Percentiles rank a stretch among this genome's conserved stretches.
Evolutionary conservation across 2,113 vertebrate genomes (phyloP).

Genomic region (Hucho hucho): DNA sequence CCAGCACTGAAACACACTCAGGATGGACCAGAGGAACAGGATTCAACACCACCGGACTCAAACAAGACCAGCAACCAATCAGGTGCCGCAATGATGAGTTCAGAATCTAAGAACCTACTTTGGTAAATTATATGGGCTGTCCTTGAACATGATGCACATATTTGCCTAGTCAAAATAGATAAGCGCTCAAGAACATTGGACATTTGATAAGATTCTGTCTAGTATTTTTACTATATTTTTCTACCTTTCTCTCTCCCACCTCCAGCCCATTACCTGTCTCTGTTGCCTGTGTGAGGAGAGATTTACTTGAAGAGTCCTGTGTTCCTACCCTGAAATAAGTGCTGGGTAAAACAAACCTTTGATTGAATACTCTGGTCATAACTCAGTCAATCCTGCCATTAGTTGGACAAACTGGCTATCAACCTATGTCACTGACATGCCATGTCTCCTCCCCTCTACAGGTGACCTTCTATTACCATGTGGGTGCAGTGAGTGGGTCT

Average conservation of each 20-base stretch:
- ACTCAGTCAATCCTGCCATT: neutral
- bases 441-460: constrained; percentile 50
- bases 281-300: constrained; percentile 55
- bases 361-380: no score
- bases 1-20: constrained; percentile 44
- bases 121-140: neutral
- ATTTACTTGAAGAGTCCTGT: constrained; percentile 72
- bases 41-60: constrained; percentile 41
- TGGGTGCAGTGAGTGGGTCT: constrained; percentile 54
- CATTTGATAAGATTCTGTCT: neutral
- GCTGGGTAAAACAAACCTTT: constrained; percentile 74
- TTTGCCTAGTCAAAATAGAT: neutral
- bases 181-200: neutral
- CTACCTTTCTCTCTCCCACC: neutral
- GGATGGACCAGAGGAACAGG: constrained; percentile 78
- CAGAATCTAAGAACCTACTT: neutral
- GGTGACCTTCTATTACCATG: constrained; percentile 83
- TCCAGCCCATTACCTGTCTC: constrained; percentile 78
- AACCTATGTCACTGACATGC: constrained; percentile 4
- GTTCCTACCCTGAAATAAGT: constrained; percentile 75
- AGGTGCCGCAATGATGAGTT: constrained; percentile 60
- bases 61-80: constrained; percentile 66
- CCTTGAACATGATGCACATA: neutral
- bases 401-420: neutral
- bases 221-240: neutral